Evolutionary conservation across 2,888 invertebrate genomes (phyloP), one percentile per base, ranked within the genome.

Genomic region (Agriopis aurantiaria): DNA sequence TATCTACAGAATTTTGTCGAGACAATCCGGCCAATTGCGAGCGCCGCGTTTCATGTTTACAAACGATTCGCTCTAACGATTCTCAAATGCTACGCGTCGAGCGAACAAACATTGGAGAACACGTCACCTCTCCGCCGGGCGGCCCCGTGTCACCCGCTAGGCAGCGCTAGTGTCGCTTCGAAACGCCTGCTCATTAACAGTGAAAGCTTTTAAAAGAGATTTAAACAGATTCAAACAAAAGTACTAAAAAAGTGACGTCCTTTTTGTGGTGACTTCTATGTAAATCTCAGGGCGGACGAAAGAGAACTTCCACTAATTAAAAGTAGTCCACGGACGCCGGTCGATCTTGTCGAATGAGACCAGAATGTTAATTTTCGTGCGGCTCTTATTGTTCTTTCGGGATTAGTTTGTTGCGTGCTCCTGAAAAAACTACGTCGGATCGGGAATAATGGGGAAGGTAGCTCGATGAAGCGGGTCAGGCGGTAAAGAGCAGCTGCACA

Each of bases 71-170:
- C 89, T 85, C 89, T 93, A 93, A 93, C 92, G 89, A 91, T 93
- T 90, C 89, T 91, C 92, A 91, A 93, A 92, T 90, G 91, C 88
- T 91, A 91, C 90, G 92, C 92, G 91, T 88, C 85, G 86, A 80
- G 88, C 88, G 90, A 92, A 91, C 87, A 93, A 81, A 84, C 87
- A 89, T 85, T 74, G 87, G 86, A 84, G 88, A 90, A 89, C 92
- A 91, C 85, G 89, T 66, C 75, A 78, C 77, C 66, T 77, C 76
- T 61, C 71, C 71, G 74, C 75, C 75, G 78, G 74, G 68, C 76
- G 78, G 78, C 74, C 76, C 72, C 80, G 67, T 33, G 33, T 65
- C 72, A 52, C 55, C 74, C 71, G 68, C 70, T 48, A 65, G 65
- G 62, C 55, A 75, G 76, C 77, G 72, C 82, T 84, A 82, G 80